Percentiles rank a stretch among this genome's conserved stretches.
phyloP scores from a whole-genome alignment of 2,113 vertebrate genomes.

The Centropus bengalensis region DNA sequence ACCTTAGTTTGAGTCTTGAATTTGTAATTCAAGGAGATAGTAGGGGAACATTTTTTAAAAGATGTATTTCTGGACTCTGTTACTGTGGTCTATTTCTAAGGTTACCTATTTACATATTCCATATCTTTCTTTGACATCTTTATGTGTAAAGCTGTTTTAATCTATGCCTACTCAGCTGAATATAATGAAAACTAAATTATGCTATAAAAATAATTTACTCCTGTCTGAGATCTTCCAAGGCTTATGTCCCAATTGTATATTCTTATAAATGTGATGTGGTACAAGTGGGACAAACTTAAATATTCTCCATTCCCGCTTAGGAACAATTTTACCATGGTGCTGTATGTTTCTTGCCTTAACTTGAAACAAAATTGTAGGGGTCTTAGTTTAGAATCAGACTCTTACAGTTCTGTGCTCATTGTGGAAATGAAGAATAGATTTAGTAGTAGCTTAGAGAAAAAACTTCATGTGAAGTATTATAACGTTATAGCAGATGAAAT shows the following conservation, averaged over 20 bases:
- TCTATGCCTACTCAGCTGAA: neutral
- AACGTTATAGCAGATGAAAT: neutral
- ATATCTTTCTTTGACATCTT: neutral
- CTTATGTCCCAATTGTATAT: neutral
- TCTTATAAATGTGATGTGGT: neutral
- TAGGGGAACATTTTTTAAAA: neutral
- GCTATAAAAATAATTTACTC: neutral
- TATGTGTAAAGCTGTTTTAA: neutral
- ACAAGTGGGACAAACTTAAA: neutral
- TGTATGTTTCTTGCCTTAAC: neutral
- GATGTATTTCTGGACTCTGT: neutral
- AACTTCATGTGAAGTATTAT: rapidly evolving
- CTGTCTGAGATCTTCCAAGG: neutral
- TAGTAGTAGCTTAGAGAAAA: neutral
- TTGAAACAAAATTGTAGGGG: neutral
- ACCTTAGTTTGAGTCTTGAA: neutral
- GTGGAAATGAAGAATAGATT: neutral
- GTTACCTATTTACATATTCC: neutral
- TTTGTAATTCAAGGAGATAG: neutral
- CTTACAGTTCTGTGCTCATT: neutral
- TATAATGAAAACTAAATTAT: neutral
- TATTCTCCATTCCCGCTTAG: neutral
- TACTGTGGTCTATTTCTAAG: neutral
- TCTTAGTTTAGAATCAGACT: neutral
- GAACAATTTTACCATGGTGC: neutral